Percentiles rank a stretch among this genome's conserved stretches.
Evolutionary conservation across 2,797 vertebrate species (phyloP).

Genomic region (Acropternis orthonyx): DNA sequence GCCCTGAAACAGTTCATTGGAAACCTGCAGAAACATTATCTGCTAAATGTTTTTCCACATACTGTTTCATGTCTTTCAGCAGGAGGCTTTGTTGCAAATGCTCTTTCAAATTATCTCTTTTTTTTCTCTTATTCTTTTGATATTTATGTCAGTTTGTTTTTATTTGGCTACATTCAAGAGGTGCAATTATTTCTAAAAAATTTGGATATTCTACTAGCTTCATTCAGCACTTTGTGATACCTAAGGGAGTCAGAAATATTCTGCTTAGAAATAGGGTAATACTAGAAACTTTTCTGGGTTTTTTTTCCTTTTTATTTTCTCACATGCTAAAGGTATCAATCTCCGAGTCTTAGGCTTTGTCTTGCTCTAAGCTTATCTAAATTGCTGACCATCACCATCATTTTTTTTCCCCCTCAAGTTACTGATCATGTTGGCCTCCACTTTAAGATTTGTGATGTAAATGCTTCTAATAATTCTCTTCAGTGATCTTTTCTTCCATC

Average conservation of each 20-base stretch:
- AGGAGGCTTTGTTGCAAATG: not conserved
- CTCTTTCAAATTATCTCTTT: not conserved
- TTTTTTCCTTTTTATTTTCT: accelerated
- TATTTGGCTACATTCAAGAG: not conserved
- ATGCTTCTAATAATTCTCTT: not conserved
- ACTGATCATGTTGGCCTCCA: not conserved
- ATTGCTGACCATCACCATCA: not conserved
- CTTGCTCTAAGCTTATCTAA: not conserved
- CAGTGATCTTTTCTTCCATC: not conserved
- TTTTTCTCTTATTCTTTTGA: not conserved
- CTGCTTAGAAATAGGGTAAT: not conserved
- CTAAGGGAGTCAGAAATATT: not conserved
- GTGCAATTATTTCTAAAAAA: not conserved
- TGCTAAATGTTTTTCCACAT: not conserved
- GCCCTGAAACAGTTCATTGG: not conserved
- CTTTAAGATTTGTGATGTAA: not conserved
- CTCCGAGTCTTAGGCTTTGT: not conserved
- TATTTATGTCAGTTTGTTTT: not conserved
- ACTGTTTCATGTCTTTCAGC: not conserved
- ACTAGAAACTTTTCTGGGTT: not conserved
- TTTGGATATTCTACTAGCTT: not conserved
- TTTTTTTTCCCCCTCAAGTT: not conserved
- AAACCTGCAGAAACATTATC: not conserved
- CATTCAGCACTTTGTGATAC: not conserved
- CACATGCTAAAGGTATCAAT: not conserved